These are phyloP conservation scores for Ypsolopha scabrella DNA, from an alignment of 2,888 invertebrate species.

Conservation along the genomic window DNA sequence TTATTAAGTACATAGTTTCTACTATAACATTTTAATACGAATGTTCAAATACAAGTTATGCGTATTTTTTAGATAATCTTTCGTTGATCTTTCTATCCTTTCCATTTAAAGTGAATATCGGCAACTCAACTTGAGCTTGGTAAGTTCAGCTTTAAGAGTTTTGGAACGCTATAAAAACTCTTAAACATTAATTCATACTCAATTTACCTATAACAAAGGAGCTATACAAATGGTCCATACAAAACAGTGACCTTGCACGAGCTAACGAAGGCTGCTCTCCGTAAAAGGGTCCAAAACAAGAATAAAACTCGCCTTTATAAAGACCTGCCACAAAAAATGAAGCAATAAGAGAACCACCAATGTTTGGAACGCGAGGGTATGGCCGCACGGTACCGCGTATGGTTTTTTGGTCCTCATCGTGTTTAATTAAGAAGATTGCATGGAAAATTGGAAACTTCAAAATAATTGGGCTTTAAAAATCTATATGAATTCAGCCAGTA, in stretches of 20 bases:
- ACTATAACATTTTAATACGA: too few relatives aligned
- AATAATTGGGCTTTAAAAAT: too few relatives aligned
- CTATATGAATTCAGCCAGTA: too few relatives aligned
- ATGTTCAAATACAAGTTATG: too few relatives aligned
- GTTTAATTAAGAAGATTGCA: background rate
- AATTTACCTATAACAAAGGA: slow-evolving; percentile 11
- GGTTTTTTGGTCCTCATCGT: background rate
- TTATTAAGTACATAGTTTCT: too few relatives aligned
- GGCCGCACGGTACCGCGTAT: background rate
- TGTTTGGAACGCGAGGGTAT: slow-evolving; percentile 1
- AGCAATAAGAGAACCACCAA: background rate
- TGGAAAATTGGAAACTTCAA: too few relatives aligned
- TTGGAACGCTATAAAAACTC: too few relatives aligned
- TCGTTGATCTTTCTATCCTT: too few relatives aligned
- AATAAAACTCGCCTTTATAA: slow-evolving; percentile 33
- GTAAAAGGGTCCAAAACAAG: slow-evolving; percentile 46
- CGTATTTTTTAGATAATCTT: too few relatives aligned
- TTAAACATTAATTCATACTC: background rate
- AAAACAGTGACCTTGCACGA: slow-evolving; percentile 53
- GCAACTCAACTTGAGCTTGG: too few relatives aligned
- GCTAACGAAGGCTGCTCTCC: slow-evolving; percentile 62
- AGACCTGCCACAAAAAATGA: slow-evolving; percentile 58
- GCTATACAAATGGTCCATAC: slow-evolving; percentile 17
- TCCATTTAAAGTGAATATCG: too few relatives aligned
- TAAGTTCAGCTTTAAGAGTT: too few relatives aligned